These are phyloP conservation scores for Lates japonicus DNA, from an alignment of 2,797 vertebrate species.

Conservation along the genomic window DNA sequence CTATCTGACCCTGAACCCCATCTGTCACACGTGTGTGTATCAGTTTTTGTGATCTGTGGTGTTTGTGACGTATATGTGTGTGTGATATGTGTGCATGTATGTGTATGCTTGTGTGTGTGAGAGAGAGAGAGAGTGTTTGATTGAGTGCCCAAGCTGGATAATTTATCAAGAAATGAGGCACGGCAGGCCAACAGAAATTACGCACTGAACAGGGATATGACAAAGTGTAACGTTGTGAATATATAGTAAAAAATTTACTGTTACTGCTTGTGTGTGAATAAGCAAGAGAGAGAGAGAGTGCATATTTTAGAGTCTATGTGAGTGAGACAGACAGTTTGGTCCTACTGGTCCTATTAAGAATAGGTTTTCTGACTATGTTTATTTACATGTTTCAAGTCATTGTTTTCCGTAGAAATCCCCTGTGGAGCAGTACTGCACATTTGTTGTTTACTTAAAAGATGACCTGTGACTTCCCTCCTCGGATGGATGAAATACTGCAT, in stretches of 20 bases:
- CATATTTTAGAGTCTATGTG: conserved; percentile 18
- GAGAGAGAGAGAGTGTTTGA: conserved; percentile 46
- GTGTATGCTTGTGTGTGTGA: conserved; percentile 6
- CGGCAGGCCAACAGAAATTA: conserved; percentile 53
- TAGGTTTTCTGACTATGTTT: conserved; percentile 53
- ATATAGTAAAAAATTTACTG: conserved; percentile 44
- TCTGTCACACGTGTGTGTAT: conserved; percentile 61
- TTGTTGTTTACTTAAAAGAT: conserved; percentile 65
- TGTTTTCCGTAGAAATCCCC: conserved; percentile 47
- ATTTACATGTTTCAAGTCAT: conserved; percentile 38
- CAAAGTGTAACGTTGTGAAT: conserved; percentile 62
- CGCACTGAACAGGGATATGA: conserved; percentile 54
- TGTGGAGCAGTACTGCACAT: conserved; percentile 28
- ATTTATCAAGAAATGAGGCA: conserved; percentile 75
- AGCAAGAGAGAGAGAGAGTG: not conserved
- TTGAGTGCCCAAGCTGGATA: conserved; percentile 52
- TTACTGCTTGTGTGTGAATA: not conserved
- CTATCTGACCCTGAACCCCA: conserved; percentile 71
- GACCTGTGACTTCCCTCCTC: conserved; percentile 50
- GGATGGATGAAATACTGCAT: conserved; percentile 44
- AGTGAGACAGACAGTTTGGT: conserved; percentile 9
- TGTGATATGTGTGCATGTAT: conserved; percentile 1
- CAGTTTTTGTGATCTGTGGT: conserved; percentile 60
- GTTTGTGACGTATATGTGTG: conserved; percentile 40
- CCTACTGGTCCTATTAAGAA: conserved; percentile 46